phyloP scores from a whole-genome alignment of 1,140 invertebrate genomes.

The Wasmannia auropunctata region DNA sequence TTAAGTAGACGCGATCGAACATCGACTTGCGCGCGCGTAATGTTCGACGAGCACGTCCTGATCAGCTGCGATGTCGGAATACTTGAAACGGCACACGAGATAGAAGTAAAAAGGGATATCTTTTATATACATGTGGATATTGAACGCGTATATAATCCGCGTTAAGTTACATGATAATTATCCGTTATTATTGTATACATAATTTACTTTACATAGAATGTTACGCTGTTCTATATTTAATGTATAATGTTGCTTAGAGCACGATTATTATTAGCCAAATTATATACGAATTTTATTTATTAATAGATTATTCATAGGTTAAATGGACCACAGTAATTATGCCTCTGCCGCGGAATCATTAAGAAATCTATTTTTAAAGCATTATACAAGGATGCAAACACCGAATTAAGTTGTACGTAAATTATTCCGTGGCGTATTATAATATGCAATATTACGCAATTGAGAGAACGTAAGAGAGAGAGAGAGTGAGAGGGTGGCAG shows the following conservation, averaged over 20 bases:
- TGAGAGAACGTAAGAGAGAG: not conserved
- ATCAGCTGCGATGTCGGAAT: conserved; percentile 11
- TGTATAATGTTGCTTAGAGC: not conserved
- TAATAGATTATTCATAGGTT: not conserved
- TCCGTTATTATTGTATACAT: not conserved
- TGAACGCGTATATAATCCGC: not conserved
- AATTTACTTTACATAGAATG: not conserved
- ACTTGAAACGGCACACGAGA: not conserved
- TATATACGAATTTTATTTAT: not conserved
- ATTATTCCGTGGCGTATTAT: not conserved
- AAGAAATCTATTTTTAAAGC: conserved; percentile 17
- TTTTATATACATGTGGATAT: not conserved
- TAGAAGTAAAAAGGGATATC: not conserved
- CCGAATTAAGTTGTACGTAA: not conserved
- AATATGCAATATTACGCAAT: not conserved
- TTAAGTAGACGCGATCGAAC: conserved; percentile 46
- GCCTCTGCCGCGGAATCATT: not conserved
- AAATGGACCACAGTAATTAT: not conserved
- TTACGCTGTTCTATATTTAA: not conserved
- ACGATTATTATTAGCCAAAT: not conserved
- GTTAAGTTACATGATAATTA: conserved; percentile 6
- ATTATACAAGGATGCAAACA: not conserved
- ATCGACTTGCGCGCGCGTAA: conserved; percentile 3
- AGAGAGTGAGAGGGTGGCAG: no score
- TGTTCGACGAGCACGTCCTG: conserved; percentile 13